These are phyloP conservation scores for Latrodectus hesperus DNA, from an alignment of 2,888 invertebrate species.

Conservation along the genomic window DNA sequence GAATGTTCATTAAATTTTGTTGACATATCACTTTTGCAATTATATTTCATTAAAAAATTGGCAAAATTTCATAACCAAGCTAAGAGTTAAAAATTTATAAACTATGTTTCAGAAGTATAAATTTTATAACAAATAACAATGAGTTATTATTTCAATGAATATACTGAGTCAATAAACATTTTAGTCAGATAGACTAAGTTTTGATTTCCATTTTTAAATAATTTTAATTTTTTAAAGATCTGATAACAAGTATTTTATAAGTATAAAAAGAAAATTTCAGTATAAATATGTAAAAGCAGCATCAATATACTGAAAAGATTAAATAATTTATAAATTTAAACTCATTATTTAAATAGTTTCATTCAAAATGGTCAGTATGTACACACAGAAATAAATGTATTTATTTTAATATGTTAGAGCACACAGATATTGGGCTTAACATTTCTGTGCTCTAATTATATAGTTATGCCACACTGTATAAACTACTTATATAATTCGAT, in stretches of 20 bases:
- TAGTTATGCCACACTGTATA: constrained; percentile 36
- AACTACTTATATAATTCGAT: constrained; percentile 33
- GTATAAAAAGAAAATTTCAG: background rate
- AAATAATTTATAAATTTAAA: background rate
- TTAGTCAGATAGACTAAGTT: constrained; percentile 27
- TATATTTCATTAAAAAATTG: background rate
- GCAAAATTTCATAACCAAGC: background rate
- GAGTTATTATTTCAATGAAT: constrained; percentile 15
- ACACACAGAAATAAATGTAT: constrained; percentile 24
- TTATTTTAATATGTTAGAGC: constrained; percentile 8
- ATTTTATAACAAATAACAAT: constrained; percentile 27
- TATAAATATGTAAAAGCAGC: background rate
- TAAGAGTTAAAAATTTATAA: constrained; percentile 1
- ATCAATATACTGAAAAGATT: too few relatives aligned
- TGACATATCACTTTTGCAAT: background rate
- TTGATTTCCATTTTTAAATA: constrained; percentile 32
- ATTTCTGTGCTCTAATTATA: constrained; percentile 23
- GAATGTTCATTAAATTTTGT: background rate
- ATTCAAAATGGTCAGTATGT: background rate
- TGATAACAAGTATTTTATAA: background rate
- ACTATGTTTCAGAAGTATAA: constrained; percentile 5
- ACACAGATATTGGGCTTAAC: constrained; percentile 42
- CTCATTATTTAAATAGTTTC: background rate
- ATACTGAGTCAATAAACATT: constrained; percentile 1
- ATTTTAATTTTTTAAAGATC: background rate